Evolutionary conservation across 2,797 vertebrate species (phyloP).

Genomic region (Cryptoblepharus egeriae): DNA sequence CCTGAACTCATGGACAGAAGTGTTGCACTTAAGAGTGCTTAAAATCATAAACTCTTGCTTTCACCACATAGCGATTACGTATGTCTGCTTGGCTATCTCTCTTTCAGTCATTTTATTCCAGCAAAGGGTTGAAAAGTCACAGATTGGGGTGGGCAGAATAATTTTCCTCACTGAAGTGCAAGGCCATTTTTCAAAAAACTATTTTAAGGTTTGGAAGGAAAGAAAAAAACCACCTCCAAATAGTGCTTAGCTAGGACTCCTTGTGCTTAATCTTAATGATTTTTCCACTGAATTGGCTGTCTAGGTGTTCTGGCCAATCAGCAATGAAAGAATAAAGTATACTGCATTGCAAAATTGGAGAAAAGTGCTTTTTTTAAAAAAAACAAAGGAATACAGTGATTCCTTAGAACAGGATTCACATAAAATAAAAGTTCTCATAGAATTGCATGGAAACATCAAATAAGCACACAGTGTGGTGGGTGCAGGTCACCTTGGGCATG

Average conservation of each 20-base stretch:
- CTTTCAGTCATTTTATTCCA: background rate
- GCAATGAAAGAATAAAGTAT: background rate
- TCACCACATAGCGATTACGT: background rate
- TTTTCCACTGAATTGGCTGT: constrained; percentile 11
- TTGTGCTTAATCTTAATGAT: constrained; percentile 42
- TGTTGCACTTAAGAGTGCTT: background rate
- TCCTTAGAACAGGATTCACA: background rate
- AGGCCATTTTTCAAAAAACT: constrained; percentile 31
- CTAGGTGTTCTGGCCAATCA: constrained; percentile 18
- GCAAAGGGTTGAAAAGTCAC: constrained; percentile 27
- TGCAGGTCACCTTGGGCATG: background rate
- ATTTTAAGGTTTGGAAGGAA: constrained; percentile 26
- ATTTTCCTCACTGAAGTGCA: constrained; percentile 19
- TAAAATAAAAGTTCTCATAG: background rate
- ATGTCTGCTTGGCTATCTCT: background rate
- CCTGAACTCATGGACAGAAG: background rate
- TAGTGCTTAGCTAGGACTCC: constrained; percentile 19
- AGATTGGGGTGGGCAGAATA: background rate
- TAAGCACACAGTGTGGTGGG: background rate
- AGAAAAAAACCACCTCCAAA: background rate
- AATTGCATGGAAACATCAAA: background rate
- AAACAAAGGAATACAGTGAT: background rate
- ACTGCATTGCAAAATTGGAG: background rate
- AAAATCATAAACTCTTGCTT: background rate
- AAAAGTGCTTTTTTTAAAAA: background rate